Percentiles rank a stretch among this genome's conserved stretches.
phyloP scores from a whole-genome alignment of 1,140 invertebrate species.

The Drosophila rufa region DNA sequence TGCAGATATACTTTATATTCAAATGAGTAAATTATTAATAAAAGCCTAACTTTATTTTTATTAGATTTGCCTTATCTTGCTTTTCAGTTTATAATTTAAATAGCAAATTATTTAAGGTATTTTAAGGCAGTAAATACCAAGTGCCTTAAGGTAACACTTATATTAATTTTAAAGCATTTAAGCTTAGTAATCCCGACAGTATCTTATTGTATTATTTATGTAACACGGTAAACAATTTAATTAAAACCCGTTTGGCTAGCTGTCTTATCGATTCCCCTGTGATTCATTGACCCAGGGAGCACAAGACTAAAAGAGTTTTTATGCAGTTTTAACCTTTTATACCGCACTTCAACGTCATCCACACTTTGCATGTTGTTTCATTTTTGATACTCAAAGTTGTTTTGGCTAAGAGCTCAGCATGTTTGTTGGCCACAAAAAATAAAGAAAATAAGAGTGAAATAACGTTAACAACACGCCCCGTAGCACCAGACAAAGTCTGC shows the following conservation, averaged over 20 bases:
- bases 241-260: constrained; percentile 15
- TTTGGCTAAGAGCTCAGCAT: constrained; percentile 67
- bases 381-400: constrained; percentile 31
- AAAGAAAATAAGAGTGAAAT: constrained; percentile 37
- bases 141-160: not conserved
- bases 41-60: too few species aligned
- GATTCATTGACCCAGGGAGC: constrained; percentile 28
- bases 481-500: constrained; percentile 75
- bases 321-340: constrained; percentile 50
- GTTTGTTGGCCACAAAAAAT: constrained; percentile 41
- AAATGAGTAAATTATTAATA: too few species aligned
- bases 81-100: not conserved
- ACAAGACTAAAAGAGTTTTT: constrained; percentile 26
- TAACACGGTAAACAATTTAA: constrained; percentile 11
- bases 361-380: constrained; percentile 64
- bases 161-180: not conserved
- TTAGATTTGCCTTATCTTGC: too few species aligned
- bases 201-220: constrained; percentile 11
- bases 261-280: constrained; percentile 11
- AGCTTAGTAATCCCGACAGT: not conserved
- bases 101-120: too few species aligned
- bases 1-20: too few species aligned
- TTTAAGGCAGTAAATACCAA: not conserved
- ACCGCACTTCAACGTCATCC: constrained; percentile 22
- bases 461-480: constrained; percentile 64